A percentile compares a stretch with the other conserved stretches of the same genome.
phyloP scores from a whole-genome alignment of 2,113 vertebrate species.

The Atractosteus spatula region DNA sequence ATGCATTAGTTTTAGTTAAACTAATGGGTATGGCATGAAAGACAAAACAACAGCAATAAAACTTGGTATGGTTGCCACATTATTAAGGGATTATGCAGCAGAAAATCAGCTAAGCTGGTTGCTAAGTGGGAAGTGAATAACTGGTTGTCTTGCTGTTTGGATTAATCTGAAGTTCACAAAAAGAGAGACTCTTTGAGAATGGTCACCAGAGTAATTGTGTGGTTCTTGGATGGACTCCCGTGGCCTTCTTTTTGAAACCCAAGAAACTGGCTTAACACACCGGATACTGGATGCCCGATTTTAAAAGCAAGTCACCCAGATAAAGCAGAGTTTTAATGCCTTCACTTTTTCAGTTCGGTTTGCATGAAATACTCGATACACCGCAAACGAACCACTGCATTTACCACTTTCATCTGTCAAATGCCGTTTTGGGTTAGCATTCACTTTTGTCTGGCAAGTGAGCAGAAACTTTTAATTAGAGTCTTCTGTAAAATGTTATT shows the following conservation, averaged over 20 bases:
- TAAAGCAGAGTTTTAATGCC: too few relatives aligned
- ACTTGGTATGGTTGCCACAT: neutral
- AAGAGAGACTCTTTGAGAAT: constrained; percentile 9
- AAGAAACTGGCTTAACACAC: too few relatives aligned
- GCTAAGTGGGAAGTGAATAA: constrained; percentile 17
- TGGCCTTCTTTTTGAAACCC: constrained; percentile 8
- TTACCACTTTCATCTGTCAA: too few relatives aligned
- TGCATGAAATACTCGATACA: too few relatives aligned
- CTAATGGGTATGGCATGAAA: neutral
- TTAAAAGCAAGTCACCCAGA: too few relatives aligned
- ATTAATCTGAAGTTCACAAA: constrained; percentile 20
- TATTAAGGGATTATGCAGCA: neutral
- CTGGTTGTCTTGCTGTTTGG: neutral
- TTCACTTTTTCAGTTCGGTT: too few relatives aligned
- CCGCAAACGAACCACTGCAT: too few relatives aligned
- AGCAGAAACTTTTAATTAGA: too few relatives aligned
- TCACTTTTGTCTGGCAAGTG: too few relatives aligned
- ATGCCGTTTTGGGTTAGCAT: too few relatives aligned
- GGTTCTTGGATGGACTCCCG: constrained; percentile 19
- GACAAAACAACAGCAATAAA: neutral
- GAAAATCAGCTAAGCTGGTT: neutral
- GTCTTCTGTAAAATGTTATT: too few relatives aligned
- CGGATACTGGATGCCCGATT: too few relatives aligned
- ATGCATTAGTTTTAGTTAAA: neutral
- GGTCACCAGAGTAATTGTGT: constrained; percentile 15